phyloP scores from a whole-genome alignment of 2,888 invertebrate species.

The Rugalucina vietnamica region DNA sequence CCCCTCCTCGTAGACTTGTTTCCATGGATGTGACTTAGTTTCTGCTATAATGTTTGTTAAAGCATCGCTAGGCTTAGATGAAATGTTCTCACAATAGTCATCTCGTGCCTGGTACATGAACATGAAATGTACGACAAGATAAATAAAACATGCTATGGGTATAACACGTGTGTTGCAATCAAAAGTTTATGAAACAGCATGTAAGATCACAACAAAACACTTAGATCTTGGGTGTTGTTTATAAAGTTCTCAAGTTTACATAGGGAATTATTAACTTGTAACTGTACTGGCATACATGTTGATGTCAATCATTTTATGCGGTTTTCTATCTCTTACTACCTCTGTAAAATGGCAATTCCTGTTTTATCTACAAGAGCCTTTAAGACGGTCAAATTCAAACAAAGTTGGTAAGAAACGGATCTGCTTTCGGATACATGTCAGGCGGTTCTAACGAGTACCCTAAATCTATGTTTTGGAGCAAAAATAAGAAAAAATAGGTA shows the following conservation, averaged over 20 bases:
- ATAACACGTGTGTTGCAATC: neutral
- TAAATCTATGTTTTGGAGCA: too few species aligned
- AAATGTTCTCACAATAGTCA: slow-evolving; percentile 43
- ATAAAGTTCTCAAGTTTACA: neutral
- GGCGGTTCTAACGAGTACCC: too few species aligned
- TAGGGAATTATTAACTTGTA: neutral
- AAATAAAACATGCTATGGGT: neutral
- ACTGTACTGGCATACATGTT: neutral
- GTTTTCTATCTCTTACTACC: too few species aligned
- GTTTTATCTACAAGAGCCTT: too few species aligned
- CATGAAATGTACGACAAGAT: neutral
- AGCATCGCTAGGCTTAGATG: slow-evolving; percentile 36
- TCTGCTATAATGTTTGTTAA: slow-evolving; percentile 28
- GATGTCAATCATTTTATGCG: too few species aligned
- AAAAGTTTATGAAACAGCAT: neutral
- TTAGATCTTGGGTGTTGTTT: neutral
- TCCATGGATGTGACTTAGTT: slow-evolving; percentile 46
- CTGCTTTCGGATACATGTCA: too few species aligned
- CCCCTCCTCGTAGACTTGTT: slow-evolving; percentile 42
- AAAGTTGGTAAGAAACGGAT: too few species aligned
- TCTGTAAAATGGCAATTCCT: too few species aligned
- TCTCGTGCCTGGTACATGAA: neutral
- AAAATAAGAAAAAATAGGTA: too few species aligned
- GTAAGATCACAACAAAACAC: neutral
- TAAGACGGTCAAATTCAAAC: too few species aligned